A percentile compares a stretch with the other conserved stretches of the same genome.
These are phyloP conservation scores for Amphipyra tragopoginis DNA, from an alignment of 2,888 invertebrate genomes.

Conservation along the genomic window DNA sequence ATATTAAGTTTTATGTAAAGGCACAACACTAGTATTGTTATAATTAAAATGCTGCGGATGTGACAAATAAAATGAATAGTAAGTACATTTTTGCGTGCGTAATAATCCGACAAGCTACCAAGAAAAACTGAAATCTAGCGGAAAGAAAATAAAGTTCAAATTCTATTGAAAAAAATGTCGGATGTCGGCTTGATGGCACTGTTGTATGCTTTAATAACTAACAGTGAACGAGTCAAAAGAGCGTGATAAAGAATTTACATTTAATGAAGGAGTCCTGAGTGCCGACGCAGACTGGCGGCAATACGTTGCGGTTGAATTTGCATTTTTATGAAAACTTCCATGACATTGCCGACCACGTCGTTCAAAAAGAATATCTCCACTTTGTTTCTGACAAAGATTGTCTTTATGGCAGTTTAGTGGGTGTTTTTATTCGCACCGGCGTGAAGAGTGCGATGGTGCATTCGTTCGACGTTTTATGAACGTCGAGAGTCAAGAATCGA, in stretches of 20 bases:
- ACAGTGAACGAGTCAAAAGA: conserved; percentile 62
- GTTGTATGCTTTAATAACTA: conserved; percentile 62
- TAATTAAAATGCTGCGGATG: conserved; percentile 56
- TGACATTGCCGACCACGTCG: conserved; percentile 60
- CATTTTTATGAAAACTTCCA: conserved; percentile 78
- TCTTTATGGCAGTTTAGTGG: conserved; percentile 61
- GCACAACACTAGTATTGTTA: conserved; percentile 42
- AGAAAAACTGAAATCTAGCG: conserved; percentile 17
- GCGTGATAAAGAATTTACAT: conserved; percentile 73
- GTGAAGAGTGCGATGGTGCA: conserved; percentile 47
- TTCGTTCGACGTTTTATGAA: conserved; percentile 62
- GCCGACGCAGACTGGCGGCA: conserved; percentile 61
- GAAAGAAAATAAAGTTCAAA: conserved; percentile 43
- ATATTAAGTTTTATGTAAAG: conserved; percentile 27
- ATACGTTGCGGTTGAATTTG: conserved; percentile 72
- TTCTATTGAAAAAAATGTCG: conserved; percentile 16
- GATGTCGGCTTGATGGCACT: conserved; percentile 54
- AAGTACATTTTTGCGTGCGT: conserved; percentile 59
- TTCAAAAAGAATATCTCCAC: conserved; percentile 63
- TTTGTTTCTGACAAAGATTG: conserved; percentile 61
- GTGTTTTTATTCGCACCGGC: conserved; percentile 56
- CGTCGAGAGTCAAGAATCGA: conserved; percentile 57
- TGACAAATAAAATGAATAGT: conserved; percentile 60
- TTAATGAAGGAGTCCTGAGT: conserved; percentile 70
- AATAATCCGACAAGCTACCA: conserved; percentile 38